Base-by-base conservation (phyloP, 2,888 invertebrate species). In the Drosophila lutescens region DNA sequence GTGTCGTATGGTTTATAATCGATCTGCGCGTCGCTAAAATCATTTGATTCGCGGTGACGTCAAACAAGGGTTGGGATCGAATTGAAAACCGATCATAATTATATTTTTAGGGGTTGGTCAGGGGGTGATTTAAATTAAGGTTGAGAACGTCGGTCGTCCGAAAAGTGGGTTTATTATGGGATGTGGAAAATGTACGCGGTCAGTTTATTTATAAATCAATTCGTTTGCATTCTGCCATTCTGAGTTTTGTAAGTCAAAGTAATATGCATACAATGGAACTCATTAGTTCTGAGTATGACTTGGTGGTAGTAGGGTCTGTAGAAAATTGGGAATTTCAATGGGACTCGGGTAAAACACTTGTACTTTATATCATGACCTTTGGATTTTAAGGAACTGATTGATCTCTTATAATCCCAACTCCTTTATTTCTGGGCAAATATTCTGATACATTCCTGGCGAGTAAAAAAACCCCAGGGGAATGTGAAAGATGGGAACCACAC, bases 41-140 rank as follows among this genome's bases (percentile, higher is more conserved):
- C 43, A 12, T 70, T 69, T 80, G 78, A 84, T 78, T 67, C 58
- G 63, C 58, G 13, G 10, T 65, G 66, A 63, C 67, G 63, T 63
- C 67, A 66, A 66, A 10, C 40, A 17, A 34, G 63, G 44, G 61
- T 10, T 46, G 46, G 46, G 46, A 41, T 32, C 30, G 43, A 54
- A 12, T 50, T 9, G 20, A 32, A 32, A 30, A 36, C 38, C 20
- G 10, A 46, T 61, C 15, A 59, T 58, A 50, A 34, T 49, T 30
- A 40, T 58, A 57, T 32, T 15, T 58, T 23, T 40, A n/a, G 53
- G 53, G 40, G 40, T 57, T 40, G 13, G 36, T 49, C 26, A 38
- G 56, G 57, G 26, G 26, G 56, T 15, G 40, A 58, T 40, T 59
- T 9, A 58, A 57, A 57, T 41, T 40, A 15, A 20, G 58, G 59